Conservation (phyloP, 2,797 vertebrate genomes). For the Girardinus metallicus region DNA sequence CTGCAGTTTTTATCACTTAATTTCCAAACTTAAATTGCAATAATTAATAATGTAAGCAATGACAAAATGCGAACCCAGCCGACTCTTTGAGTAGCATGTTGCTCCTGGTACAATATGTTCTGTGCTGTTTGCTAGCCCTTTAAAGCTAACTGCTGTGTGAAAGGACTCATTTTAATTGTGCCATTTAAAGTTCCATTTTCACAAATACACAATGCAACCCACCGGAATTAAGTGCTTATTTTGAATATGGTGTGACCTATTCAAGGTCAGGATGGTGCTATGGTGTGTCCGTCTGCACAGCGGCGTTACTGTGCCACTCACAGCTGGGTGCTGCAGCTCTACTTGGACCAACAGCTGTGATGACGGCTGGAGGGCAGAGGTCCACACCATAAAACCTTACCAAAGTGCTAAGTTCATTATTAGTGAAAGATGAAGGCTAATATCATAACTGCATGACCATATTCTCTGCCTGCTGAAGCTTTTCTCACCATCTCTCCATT, state of each 20-base stretch:
- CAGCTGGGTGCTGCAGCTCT: slow-evolving; percentile 68
- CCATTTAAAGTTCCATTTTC: slow-evolving; percentile 12
- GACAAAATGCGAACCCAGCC: slow-evolving; percentile 9
- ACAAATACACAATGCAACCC: background rate
- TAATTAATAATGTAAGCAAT: slow-evolving; percentile 4
- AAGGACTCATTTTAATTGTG: background rate
- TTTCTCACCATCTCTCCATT: background rate
- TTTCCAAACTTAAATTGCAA: background rate
- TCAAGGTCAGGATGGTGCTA: slow-evolving; percentile 21
- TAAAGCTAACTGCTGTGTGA: slow-evolving; percentile 25
- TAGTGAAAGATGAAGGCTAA: slow-evolving; percentile 14
- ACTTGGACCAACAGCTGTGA: slow-evolving; percentile 47
- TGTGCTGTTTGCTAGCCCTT: slow-evolving; percentile 17
- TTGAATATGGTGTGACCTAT: slow-evolving; percentile 13
- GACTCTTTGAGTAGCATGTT: slow-evolving; percentile 5
- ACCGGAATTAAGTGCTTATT: slow-evolving; percentile 23
- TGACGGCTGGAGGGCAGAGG: slow-evolving; percentile 51
- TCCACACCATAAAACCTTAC: slow-evolving; percentile 42
- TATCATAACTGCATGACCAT: background rate
- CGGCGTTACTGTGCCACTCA: slow-evolving; percentile 52
- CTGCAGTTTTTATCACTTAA: background rate
- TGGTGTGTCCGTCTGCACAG: slow-evolving; percentile 50
- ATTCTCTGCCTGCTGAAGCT: slow-evolving; percentile 3
- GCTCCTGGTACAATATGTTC: slow-evolving; percentile 20
- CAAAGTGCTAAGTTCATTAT: slow-evolving; percentile 34